Evolutionary conservation across 2,888 invertebrate genomes (phyloP).

Genomic region (Sicus ferrugineus): DNA sequence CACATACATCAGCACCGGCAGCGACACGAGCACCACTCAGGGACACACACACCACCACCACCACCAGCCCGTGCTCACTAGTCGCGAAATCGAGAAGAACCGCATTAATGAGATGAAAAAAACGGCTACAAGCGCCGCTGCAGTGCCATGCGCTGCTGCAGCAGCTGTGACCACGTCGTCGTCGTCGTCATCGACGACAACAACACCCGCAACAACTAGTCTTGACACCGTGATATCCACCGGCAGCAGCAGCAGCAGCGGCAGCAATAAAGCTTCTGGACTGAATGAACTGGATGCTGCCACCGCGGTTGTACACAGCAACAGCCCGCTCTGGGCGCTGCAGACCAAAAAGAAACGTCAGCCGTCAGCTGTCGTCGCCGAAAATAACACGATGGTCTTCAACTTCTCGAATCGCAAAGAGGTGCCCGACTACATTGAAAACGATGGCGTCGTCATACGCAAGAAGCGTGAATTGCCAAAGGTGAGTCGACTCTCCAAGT

Average conservation of each 20-base stretch:
- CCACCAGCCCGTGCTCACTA: constrained; percentile 64
- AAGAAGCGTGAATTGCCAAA: constrained; percentile 75
- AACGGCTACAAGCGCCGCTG: constrained; percentile 46
- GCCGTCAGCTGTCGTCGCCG: constrained; percentile 56
- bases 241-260: constrained; percentile 25
- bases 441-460: constrained; percentile 81
- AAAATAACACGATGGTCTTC: constrained; percentile 81
- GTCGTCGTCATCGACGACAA: constrained; percentile 30
- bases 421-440: constrained; percentile 91
- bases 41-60: neutral
- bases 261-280: constrained; percentile 39
- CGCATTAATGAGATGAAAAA: constrained; percentile 73
- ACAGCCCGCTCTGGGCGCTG: constrained; percentile 55
- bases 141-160: constrained; percentile 36
- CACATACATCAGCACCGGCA: constrained; percentile 5
- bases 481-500: constrained; percentile 67
- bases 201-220: constrained; percentile 47
- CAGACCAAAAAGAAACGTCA: constrained; percentile 54
- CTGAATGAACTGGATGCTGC: constrained; percentile 51
- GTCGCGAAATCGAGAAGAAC: constrained; percentile 74
- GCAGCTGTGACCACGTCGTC: constrained; percentile 35
- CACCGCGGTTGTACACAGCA: constrained; percentile 42
- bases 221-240: constrained; percentile 56
- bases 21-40: constrained; percentile 27
- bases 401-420: constrained; percentile 86